Evolutionary conservation across 2,888 invertebrate genomes (phyloP), one percentile per base, ranked within the genome.

Genomic region (Mellilla xanthometata): DNA sequence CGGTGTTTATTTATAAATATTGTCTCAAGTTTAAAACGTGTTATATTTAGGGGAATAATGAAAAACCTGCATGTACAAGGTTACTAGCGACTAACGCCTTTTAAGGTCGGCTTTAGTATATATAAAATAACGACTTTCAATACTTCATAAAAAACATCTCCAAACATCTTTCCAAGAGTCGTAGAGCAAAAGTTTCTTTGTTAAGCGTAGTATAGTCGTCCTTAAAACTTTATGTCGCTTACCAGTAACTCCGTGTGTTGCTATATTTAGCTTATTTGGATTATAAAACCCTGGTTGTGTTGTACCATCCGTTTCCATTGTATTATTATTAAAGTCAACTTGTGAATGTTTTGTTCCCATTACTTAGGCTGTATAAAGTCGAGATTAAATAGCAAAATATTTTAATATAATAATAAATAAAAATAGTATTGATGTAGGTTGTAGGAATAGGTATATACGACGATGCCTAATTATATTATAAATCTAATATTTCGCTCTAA

Each of bases 401-500:
- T 39, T 32, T 35, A 30, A 12, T 39, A 35, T 60, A 55, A 47
- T 60, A n/a, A n/a, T n/a, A n/a, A n/a, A n/a, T n/a, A 49, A 56
- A 40, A 54, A 47, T 56, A 58, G 39, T 27, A 53, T 52, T 58
- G n/a, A n/a, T n/a, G 55, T 57, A 69, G 70, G 65, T 70, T 68
- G 72, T 85, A 81, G 77, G 56, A 54, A 57, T 77, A 77, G 74
- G 65, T 72, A n/a, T 75, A 78, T 81, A 84, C 84, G 81, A 85
- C 51, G 67, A 74, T 76, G 82, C 82, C 81, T 86, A 81, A 81
- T 59, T 65, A 65, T 60, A 61, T 65, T 71, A 65, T 69, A 66
- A 74, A 71, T 63, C n/a, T 63, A 74, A 71, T 64, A 62, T 68
- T 68, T 65, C 47, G 58, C 66, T 76, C 63, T 52, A 28, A 76